A percentile compares a stretch with the other conserved stretches of the same genome.
phyloP scores from a whole-genome alignment of 2,888 invertebrate species.

The Sipha maydis region DNA sequence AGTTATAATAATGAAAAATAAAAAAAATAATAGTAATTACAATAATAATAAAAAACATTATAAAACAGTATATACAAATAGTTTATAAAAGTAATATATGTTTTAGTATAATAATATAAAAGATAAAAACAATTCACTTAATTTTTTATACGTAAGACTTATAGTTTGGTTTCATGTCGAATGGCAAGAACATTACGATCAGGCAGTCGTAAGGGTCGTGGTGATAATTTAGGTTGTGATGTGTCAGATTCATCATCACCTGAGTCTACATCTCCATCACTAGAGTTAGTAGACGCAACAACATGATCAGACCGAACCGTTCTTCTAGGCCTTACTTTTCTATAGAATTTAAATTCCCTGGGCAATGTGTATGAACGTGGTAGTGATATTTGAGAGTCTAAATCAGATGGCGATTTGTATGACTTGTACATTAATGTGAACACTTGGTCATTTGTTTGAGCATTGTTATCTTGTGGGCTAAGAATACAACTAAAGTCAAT shows the following conservation, averaged over 20 bases:
- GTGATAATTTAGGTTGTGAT: slow-evolving; percentile 67
- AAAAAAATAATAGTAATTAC: background rate
- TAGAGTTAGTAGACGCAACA: slow-evolving; percentile 85
- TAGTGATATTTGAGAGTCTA: slow-evolving; percentile 79
- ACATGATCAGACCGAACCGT: slow-evolving; percentile 76
- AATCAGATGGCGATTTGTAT: slow-evolving; percentile 76
- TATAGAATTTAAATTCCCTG: slow-evolving; percentile 84
- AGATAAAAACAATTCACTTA: background rate
- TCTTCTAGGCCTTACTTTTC: slow-evolving; percentile 71
- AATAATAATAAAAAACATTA: slow-evolving; percentile 25
- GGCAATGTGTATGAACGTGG: slow-evolving; percentile 87
- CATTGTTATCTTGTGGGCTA: slow-evolving; percentile 32
- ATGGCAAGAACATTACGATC: slow-evolving; percentile 64
- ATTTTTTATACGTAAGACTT: slow-evolving; percentile 64
- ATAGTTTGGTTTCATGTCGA: slow-evolving; percentile 73
- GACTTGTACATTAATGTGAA: slow-evolving; percentile 68
- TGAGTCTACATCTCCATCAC: slow-evolving; percentile 88
- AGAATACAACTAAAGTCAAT: background rate
- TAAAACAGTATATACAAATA: slow-evolving; percentile 58
- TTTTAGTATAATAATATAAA: slow-evolving; percentile 12
- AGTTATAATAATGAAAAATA: slow-evolving; percentile 12
- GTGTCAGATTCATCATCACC: slow-evolving; percentile 76
- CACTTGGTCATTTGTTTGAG: slow-evolving; percentile 48
- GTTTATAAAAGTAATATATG: slow-evolving; percentile 24
- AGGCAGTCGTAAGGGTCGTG: slow-evolving; percentile 68